Evolutionary conservation across 2,113 vertebrate species (phyloP).

Genomic region (Falcunculus frontatus): DNA sequence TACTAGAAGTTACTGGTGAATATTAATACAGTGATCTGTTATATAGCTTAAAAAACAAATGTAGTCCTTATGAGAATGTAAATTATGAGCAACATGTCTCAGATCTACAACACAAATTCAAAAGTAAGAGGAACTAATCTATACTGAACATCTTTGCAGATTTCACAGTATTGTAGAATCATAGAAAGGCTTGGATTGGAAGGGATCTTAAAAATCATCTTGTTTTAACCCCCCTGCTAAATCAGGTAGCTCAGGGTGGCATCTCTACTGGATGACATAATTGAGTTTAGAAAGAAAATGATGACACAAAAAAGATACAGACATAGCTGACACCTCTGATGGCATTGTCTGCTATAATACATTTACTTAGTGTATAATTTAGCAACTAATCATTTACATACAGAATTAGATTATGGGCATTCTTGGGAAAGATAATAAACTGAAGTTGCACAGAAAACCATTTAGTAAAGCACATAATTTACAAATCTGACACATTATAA

Average conservation of each 20-base stretch:
- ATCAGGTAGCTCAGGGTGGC: not conserved
- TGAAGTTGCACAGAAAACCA: not conserved
- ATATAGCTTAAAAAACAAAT: not conserved
- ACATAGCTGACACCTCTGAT: not conserved
- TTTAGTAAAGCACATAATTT: not conserved
- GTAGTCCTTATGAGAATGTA: not conserved
- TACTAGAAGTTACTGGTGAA: not conserved
- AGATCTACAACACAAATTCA: not conserved
- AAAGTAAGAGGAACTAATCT: not conserved
- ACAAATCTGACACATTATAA: not conserved
- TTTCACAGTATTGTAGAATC: not conserved
- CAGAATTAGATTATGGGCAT: not conserved
- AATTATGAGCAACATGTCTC: not conserved
- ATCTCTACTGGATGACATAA: not conserved
- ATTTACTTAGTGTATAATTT: not conserved
- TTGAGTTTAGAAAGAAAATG: not conserved
- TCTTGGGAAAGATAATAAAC: not conserved
- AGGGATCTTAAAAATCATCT: not conserved
- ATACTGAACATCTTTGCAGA: not conserved
- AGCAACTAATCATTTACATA: not conserved
- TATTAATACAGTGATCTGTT: not conserved
- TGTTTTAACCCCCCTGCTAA: not conserved
- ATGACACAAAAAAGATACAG: not conserved
- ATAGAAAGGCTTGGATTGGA: not conserved
- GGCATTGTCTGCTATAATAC: accelerated